A percentile compares a stretch with the other conserved stretches of the same genome.
phyloP scores from a whole-genome alignment of 1,140 invertebrate species.

The Leptopilina boulardi region DNA sequence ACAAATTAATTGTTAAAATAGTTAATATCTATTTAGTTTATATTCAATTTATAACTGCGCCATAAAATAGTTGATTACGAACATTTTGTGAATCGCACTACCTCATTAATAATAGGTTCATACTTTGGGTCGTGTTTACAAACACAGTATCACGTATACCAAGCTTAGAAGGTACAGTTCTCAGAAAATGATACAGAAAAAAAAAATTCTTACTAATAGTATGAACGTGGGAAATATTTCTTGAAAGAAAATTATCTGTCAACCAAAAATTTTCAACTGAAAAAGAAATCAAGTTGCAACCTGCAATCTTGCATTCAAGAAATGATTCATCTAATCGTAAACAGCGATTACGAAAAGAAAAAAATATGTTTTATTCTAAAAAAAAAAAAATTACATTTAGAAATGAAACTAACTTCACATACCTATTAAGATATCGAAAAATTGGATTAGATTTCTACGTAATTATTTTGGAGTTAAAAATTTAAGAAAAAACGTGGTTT shows the following conservation, averaged over 20 bases:
- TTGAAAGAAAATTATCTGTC: background rate
- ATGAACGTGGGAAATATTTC: slow-evolving; percentile 12
- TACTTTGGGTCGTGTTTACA: background rate
- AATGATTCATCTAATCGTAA: no score
- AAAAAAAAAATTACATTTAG: background rate
- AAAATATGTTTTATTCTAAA: background rate
- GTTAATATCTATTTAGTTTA: background rate
- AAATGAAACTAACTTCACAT: no score
- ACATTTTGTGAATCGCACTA: background rate
- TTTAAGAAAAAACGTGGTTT: no score
- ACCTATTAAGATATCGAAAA: no score
- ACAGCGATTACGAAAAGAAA: no score
- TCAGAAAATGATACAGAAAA: background rate
- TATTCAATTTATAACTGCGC: background rate
- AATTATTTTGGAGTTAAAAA: no score
- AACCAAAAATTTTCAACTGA: background rate
- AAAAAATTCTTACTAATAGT: background rate
- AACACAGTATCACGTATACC: background rate
- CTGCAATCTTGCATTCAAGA: background rate
- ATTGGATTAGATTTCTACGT: no score
- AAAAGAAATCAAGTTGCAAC: slow-evolving; percentile 17
- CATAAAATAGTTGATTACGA: background rate
- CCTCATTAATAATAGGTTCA: background rate
- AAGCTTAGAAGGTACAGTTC: background rate
- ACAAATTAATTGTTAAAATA: no score